Percentiles rank a stretch among this genome's conserved stretches.
phyloP scores from a whole-genome alignment of 2,797 vertebrate species.

The Cuculus canorus region DNA sequence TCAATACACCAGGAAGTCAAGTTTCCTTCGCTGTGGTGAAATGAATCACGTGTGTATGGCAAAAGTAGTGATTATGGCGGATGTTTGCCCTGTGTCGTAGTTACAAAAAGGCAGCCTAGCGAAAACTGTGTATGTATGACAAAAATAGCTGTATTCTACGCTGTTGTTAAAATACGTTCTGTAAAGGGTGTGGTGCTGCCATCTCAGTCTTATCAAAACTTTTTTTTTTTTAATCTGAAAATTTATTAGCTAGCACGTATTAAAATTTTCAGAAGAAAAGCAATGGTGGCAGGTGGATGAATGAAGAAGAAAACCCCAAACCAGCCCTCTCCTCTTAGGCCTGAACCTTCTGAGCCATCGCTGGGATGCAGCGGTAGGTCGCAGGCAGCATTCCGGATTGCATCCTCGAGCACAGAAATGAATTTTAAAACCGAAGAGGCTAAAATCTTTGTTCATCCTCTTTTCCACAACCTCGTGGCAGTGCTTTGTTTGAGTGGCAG shows the following conservation, averaged over 20 bases:
- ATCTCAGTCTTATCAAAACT: neutral
- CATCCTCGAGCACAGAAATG: neutral
- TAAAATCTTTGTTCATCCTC: neutral
- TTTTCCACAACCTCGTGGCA: neutral
- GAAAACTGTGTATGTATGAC: neutral
- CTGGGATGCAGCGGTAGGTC: neutral
- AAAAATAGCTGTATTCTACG: neutral
- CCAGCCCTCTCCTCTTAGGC: neutral
- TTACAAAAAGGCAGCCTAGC: neutral
- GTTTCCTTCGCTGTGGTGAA: neutral
- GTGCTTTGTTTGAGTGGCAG: neutral
- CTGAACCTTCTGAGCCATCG: neutral
- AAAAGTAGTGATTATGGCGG: neutral
- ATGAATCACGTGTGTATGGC: neutral
- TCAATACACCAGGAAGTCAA: slow-evolving; percentile 30
- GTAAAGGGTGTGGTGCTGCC: neutral
- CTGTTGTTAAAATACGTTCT: neutral
- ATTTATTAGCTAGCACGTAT: neutral
- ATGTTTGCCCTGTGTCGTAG: neutral
- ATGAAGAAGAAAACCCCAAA: neutral
- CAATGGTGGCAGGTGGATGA: neutral
- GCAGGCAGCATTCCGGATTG: neutral
- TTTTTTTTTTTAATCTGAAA: neutral
- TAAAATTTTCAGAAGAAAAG: neutral
- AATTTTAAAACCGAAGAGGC: neutral